Evolutionary conservation across 2,113 vertebrate genomes (phyloP).

Genomic region (Ictalurus punctatus): DNA sequence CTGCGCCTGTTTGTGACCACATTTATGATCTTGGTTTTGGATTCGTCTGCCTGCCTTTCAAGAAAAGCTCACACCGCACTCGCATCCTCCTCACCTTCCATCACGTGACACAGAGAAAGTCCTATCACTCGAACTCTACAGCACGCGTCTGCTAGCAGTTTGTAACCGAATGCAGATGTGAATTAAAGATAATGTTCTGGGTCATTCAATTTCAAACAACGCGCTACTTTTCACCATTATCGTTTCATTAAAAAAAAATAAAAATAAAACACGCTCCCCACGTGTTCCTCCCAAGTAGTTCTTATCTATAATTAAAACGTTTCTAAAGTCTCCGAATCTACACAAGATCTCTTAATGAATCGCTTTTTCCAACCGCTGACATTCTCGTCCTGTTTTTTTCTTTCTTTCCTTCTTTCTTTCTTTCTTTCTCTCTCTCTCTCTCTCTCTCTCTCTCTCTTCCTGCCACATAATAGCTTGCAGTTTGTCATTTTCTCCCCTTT

Average conservation of each 20-base stretch:
- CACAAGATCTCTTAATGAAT: constrained; percentile 57
- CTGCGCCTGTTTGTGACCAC: no score
- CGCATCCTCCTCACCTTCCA: no score
- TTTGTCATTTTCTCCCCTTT: constrained; percentile 54
- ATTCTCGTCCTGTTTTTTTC: constrained; percentile 45
- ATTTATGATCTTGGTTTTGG: no score
- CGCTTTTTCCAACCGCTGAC: constrained; percentile 53
- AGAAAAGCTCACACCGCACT: no score
- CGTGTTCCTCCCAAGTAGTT: constrained; percentile 46
- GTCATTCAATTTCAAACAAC: constrained; percentile 21
- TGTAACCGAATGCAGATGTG: not conserved
- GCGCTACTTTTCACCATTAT: constrained; percentile 38
- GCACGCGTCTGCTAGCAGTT: not conserved
- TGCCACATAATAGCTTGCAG: constrained; percentile 59
- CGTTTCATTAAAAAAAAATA: constrained; percentile 36
- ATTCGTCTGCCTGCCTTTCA: no score
- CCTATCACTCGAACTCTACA: no score
- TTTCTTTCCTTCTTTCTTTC: not conserved
- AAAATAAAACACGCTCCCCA: constrained; percentile 41
- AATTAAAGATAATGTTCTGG: constrained; percentile 28
- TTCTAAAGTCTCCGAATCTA: constrained; percentile 50
- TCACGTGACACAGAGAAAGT: not conserved
- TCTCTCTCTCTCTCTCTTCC: constrained; percentile 36
- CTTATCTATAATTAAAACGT: constrained; percentile 59
- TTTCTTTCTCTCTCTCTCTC: not conserved